These are phyloP conservation scores for Eueremaeus valkanovi DNA, from an alignment of 2,888 invertebrate genomes.

Conservation along the genomic window DNA sequence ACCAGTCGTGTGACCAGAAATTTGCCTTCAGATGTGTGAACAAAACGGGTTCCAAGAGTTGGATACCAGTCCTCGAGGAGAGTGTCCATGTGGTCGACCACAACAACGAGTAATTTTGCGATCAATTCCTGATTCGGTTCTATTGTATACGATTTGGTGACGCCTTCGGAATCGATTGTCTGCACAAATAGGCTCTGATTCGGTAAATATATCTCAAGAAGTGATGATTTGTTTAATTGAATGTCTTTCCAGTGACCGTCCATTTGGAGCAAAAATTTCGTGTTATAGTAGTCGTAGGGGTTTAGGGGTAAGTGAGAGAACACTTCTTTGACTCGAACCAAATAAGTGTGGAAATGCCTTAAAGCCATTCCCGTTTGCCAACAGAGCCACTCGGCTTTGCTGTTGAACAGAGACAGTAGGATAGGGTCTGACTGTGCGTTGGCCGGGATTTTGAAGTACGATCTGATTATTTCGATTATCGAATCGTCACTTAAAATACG, in stretches of 20 bases:
- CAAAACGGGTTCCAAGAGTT: constrained; percentile 89
- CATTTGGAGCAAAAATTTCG: constrained; percentile 59
- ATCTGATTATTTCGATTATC: constrained; percentile 70
- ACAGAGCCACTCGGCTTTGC: constrained; percentile 75
- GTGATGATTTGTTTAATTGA: constrained; percentile 71
- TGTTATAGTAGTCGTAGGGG: constrained; percentile 57
- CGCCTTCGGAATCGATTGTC: constrained; percentile 51
- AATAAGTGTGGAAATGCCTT: constrained; percentile 37
- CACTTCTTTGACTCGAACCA: constrained; percentile 69
- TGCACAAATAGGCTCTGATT: constrained; percentile 63
- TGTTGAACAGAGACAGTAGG: constrained; percentile 51
- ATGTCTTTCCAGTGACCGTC: constrained; percentile 85
- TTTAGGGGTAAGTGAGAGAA: constrained; percentile 57
- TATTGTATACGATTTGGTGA: constrained; percentile 51
- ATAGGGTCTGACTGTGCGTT: constrained; percentile 57
- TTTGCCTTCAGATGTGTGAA: constrained; percentile 93
- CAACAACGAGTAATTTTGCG: constrained; percentile 74
- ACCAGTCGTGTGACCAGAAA: constrained; percentile 88
- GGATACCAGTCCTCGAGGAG: constrained; percentile 98
- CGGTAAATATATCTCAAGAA: constrained; percentile 80
- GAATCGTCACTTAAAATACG: constrained; percentile 84
- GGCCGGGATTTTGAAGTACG: constrained; percentile 67
- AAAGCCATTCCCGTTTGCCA: constrained; percentile 91
- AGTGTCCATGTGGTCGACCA: constrained; percentile 93
- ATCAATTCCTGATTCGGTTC: constrained; percentile 75